Evolutionary conservation across 2,113 vertebrate genomes (phyloP).

Genomic region (Myotis yumanensis): DNA sequence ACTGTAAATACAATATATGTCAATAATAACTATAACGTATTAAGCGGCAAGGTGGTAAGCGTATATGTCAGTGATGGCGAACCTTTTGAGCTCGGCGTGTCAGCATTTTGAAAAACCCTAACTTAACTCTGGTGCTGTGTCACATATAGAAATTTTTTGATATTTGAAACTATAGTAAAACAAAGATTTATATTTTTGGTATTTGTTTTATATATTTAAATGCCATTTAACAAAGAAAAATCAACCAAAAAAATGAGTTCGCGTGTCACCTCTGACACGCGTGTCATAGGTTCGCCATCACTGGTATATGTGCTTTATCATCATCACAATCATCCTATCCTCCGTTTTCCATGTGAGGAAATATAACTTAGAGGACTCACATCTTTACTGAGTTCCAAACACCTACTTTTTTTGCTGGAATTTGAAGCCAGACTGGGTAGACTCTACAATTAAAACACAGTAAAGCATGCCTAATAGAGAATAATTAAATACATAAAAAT

Average conservation of each 20-base stretch:
- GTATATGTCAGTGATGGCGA: not conserved
- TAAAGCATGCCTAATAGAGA: not conserved
- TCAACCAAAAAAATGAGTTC: too few relatives aligned
- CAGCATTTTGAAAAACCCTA: too few relatives aligned
- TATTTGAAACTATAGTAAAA: too few relatives aligned
- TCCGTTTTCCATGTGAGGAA: not conserved
- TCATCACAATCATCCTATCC: not conserved
- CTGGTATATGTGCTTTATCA: not conserved
- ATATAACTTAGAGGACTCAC: not conserved
- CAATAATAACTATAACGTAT: not conserved
- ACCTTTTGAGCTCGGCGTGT: too few relatives aligned
- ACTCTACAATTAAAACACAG: not conserved
- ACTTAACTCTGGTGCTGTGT: too few relatives aligned
- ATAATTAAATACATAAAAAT: not conserved
- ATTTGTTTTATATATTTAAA: too few relatives aligned
- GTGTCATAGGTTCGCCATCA: too few relatives aligned
- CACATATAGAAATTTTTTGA: too few relatives aligned
- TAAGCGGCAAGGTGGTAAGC: not conserved
- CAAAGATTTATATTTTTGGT: too few relatives aligned
- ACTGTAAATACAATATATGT: not conserved
- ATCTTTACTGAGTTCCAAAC: not conserved
- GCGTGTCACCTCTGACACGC: too few relatives aligned
- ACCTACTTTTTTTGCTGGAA: not conserved
- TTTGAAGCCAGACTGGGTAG: not conserved
- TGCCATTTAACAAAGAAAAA: too few relatives aligned